phyloP scores from a whole-genome alignment of 2,113 vertebrate genomes.

The Chionodraco myersi region DNA sequence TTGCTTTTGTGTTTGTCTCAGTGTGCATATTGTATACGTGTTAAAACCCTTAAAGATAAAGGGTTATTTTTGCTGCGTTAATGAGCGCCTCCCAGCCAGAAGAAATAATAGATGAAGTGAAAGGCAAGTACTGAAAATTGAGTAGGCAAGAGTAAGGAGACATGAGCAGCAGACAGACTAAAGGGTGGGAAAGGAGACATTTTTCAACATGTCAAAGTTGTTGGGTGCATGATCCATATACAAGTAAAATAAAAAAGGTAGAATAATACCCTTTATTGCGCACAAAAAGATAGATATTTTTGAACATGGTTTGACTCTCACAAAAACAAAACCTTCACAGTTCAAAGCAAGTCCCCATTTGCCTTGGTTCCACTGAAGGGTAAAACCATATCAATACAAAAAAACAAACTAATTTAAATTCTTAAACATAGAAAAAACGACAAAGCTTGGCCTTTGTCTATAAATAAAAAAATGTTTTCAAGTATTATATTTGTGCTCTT shows the following conservation, averaged over 20 bases:
- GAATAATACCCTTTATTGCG: constrained; percentile 61
- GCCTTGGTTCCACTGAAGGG: constrained; percentile 53
- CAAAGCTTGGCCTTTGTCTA: constrained; percentile 10
- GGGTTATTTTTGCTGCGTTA: background rate
- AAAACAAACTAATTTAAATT: background rate
- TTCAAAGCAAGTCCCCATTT: constrained; percentile 79
- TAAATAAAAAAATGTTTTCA: constrained; percentile 23
- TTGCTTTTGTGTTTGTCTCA: background rate
- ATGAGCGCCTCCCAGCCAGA: background rate
- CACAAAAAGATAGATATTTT: constrained; percentile 49
- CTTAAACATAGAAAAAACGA: background rate
- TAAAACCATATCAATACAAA: constrained; percentile 40
- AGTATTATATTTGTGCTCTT: constrained; percentile 44
- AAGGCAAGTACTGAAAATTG: constrained; percentile 53
- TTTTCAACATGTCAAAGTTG: background rate
- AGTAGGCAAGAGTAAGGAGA: constrained; percentile 31
- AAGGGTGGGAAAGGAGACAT: background rate
- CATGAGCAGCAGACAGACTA: background rate
- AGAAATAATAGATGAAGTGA: constrained; percentile 68
- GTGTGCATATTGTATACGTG: background rate
- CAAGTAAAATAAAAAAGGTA: constrained; percentile 24
- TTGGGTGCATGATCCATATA: background rate
- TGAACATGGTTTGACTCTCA: constrained; percentile 32
- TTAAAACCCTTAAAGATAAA: background rate
- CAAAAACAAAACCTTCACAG: constrained; percentile 42